These are phyloP conservation scores for Lophius americanus DNA, from an alignment of 2,797 vertebrate species.

Conservation along the genomic window DNA sequence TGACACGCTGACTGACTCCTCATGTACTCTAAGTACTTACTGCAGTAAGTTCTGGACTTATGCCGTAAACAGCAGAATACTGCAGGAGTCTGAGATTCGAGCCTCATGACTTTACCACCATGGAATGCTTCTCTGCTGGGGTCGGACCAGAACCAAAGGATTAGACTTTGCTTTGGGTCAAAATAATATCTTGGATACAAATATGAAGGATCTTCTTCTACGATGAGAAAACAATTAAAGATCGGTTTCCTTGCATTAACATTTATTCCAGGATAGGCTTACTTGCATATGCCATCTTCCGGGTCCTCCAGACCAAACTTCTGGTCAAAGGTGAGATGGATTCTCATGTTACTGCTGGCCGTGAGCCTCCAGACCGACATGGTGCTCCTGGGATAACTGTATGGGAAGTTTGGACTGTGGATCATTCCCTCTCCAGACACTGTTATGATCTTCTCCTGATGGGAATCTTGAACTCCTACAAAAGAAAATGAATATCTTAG, in stretches of 20 bases:
- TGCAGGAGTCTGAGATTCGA: no score
- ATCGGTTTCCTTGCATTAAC: background rate
- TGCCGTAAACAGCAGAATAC: no score
- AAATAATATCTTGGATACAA: no score
- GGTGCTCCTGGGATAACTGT: slow-evolving; percentile 90
- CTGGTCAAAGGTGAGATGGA: slow-evolving; percentile 95
- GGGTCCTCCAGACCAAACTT: slow-evolving; percentile 96
- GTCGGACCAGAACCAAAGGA: no score
- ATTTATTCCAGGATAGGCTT: slow-evolving; percentile 63
- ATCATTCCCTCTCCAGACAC: slow-evolving; percentile 91
- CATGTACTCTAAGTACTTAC: no score
- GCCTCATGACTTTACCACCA: no score
- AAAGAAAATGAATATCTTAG: slow-evolving; percentile 12
- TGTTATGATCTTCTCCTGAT: slow-evolving; percentile 93
- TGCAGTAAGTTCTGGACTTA: no score
- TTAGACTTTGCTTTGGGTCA: no score
- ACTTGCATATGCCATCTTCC: slow-evolving; percentile 98
- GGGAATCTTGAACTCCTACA: slow-evolving; percentile 93
- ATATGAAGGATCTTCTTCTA: no score
- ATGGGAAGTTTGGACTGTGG: slow-evolving; percentile 94
- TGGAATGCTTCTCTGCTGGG: no score
- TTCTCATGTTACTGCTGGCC: slow-evolving; percentile 86
- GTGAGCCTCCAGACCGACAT: slow-evolving; percentile 91
- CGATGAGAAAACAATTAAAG: background rate
- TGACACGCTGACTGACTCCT: no score